Evolutionary conservation across 2,888 invertebrate genomes (phyloP).

Genomic region (Caenorhabditis macrosperma): DNA sequence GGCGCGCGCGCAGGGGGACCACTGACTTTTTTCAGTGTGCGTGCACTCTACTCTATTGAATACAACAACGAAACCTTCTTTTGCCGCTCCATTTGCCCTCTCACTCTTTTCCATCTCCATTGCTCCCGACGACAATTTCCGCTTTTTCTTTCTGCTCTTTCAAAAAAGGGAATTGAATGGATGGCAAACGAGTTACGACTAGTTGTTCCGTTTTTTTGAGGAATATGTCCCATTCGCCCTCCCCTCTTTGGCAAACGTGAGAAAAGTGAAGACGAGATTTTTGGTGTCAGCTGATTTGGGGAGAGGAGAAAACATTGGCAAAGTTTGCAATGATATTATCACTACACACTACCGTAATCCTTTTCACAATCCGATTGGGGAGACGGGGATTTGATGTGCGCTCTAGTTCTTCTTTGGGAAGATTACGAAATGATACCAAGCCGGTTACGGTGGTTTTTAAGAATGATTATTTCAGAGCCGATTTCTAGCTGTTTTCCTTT

Average conservation of each 20-base stretch:
- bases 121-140: slow-evolving; percentile 16
- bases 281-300: not conserved
- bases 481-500: too few relatives aligned
- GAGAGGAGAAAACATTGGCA: not conserved
- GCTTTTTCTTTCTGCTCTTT: slow-evolving; percentile 6
- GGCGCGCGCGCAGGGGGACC: too few relatives aligned
- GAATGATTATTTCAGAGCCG: too few relatives aligned
- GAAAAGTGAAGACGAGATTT: not conserved
- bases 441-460: too few relatives aligned
- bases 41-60: slow-evolving; percentile 47
- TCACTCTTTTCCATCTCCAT: slow-evolving; percentile 15
- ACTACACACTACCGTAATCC: slow-evolving; percentile 4
- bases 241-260: slow-evolving; percentile 27
- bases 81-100: not conserved
- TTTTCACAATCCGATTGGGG: not conserved
- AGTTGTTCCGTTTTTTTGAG: not conserved
- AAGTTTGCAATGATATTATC: not conserved
- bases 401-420: not conserved
- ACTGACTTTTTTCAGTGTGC: slow-evolving; percentile 32
- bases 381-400: not conserved
- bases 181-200: not conserved
- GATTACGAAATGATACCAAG: too few relatives aligned
- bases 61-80: slow-evolving; percentile 37
- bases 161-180: slow-evolving; percentile 18
- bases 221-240: not conserved